A percentile compares a stretch with the other conserved stretches of the same genome.
Conservation (phyloP, 2,113 vertebrate species). For the Microcebus griseorufus region DNA sequence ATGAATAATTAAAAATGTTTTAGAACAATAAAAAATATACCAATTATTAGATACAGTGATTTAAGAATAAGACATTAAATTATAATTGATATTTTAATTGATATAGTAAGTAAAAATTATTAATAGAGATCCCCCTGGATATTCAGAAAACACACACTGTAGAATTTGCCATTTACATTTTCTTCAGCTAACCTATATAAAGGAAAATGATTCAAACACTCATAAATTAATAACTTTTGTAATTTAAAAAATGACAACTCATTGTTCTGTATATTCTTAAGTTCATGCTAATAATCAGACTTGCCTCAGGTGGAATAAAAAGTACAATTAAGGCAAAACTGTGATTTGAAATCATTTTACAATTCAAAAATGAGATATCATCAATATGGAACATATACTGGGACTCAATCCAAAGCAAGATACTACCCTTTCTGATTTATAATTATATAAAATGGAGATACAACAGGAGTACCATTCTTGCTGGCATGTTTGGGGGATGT, state of each 20-base stretch:
- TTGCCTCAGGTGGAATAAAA: not conserved
- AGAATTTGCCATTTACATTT: slow-evolving; percentile 32
- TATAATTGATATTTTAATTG: slow-evolving; percentile 57
- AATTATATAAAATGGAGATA: not conserved
- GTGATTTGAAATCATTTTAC: not conserved
- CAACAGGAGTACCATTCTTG: not conserved
- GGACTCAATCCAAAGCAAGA: not conserved
- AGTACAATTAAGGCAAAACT: not conserved
- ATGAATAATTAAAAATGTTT: slow-evolving; percentile 54
- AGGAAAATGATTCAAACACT: slow-evolving; percentile 57
- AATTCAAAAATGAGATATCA: slow-evolving; percentile 2
- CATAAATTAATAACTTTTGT: slow-evolving; percentile 67
- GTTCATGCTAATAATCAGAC: slow-evolving; percentile 47
- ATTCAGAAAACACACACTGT: slow-evolving; percentile 50
- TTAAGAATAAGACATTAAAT: slow-evolving; percentile 60
- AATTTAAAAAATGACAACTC: slow-evolving; percentile 47
- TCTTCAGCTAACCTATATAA: slow-evolving; percentile 64
- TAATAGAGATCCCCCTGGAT: slow-evolving; percentile 58
- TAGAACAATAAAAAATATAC: slow-evolving; percentile 18
- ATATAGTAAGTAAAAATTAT: slow-evolving; percentile 42
- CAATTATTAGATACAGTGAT: not conserved
- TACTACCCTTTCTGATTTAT: not conserved
- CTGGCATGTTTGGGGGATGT: not conserved
- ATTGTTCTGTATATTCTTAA: slow-evolving; percentile 16
- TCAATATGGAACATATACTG: not conserved